These are phyloP conservation scores for Pterocles gutturalis DNA, from an alignment of 2,113 vertebrate species.

Conservation along the genomic window DNA sequence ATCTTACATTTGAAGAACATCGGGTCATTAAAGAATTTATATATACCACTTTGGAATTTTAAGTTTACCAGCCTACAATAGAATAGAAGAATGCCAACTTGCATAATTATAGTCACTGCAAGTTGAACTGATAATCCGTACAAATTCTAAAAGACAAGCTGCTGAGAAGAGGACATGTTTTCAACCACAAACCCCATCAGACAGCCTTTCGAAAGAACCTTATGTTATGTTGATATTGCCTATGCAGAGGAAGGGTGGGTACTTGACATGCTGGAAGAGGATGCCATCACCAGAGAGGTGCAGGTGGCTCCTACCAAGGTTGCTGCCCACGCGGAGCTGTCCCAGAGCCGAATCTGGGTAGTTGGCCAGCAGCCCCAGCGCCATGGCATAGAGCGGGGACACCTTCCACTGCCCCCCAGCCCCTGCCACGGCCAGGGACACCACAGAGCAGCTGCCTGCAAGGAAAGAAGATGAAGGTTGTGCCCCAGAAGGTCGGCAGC, in stretches of 20 bases:
- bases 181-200: not conserved
- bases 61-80: not conserved
- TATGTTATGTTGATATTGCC: not conserved
- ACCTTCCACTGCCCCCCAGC: not conserved
- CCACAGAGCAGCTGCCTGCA: conserved; percentile 31
- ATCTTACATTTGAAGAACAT: not conserved
- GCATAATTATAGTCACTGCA: not conserved
- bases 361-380: conserved; percentile 73
- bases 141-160: not conserved
- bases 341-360: conserved; percentile 75
- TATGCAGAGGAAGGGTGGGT: not conserved
- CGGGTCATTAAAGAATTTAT: not conserved
- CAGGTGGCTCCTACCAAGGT: conserved; percentile 66
- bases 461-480: not conserved
- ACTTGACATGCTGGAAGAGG: conserved; percentile 77
- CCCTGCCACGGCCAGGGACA: not conserved
- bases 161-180: not conserved
- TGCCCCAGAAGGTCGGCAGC: not conserved
- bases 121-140: not conserved
- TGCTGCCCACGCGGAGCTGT: conserved; percentile 72
- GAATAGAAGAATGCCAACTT: not conserved
- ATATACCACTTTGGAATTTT: not conserved
- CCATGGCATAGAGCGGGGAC: conserved; percentile 65
- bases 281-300: conserved; percentile 70
- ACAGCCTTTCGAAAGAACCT: not conserved